phyloP scores from a whole-genome alignment of 2,113 vertebrate species.

The Rhynchopsitta pachyrhyncha region DNA sequence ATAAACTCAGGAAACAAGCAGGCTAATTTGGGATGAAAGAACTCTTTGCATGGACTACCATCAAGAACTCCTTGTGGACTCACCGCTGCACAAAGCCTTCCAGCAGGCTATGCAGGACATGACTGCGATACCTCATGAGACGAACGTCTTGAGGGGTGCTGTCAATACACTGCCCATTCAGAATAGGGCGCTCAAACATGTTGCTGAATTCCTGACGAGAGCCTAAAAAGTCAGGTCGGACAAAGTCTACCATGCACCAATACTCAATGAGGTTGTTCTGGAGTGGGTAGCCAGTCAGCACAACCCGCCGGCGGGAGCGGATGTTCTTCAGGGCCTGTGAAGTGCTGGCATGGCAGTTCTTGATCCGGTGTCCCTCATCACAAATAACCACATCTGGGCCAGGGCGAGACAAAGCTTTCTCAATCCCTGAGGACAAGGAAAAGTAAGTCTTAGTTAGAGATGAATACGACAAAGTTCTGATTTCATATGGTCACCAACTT shows the following conservation, averaged over 20 bases:
- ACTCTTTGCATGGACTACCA: neutral
- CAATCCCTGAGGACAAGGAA: slow-evolving; percentile 83
- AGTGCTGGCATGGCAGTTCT: slow-evolving; percentile 98
- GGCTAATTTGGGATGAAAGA: neutral
- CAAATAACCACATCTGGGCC: slow-evolving; percentile 98
- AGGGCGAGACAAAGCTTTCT: slow-evolving; percentile 90
- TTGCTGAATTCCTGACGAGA: slow-evolving; percentile 98
- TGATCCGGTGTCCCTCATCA: slow-evolving; percentile 97
- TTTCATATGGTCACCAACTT: neutral
- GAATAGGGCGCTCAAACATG: slow-evolving; percentile 98
- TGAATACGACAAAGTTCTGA: neutral
- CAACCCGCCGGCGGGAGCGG: slow-evolving; percentile 91
- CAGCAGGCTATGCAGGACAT: slow-evolving; percentile 95
- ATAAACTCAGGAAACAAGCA: neutral
- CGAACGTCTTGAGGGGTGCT: slow-evolving; percentile 95
- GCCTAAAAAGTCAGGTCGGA: slow-evolving; percentile 94
- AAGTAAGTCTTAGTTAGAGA: neutral
- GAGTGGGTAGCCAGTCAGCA: slow-evolving; percentile 93
- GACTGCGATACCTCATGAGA: slow-evolving; percentile 97
- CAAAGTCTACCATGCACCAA: slow-evolving; percentile 99
- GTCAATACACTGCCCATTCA: slow-evolving; percentile 97
- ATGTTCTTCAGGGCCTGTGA: slow-evolving; percentile 98
- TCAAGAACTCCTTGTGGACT: neutral
- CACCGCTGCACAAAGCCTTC: slow-evolving; percentile 98
- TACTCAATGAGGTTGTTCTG: slow-evolving; percentile 99